Evolutionary conservation across 2,797 vertebrate species (phyloP).

Genomic region (Leptatherina wallacei): DNA sequence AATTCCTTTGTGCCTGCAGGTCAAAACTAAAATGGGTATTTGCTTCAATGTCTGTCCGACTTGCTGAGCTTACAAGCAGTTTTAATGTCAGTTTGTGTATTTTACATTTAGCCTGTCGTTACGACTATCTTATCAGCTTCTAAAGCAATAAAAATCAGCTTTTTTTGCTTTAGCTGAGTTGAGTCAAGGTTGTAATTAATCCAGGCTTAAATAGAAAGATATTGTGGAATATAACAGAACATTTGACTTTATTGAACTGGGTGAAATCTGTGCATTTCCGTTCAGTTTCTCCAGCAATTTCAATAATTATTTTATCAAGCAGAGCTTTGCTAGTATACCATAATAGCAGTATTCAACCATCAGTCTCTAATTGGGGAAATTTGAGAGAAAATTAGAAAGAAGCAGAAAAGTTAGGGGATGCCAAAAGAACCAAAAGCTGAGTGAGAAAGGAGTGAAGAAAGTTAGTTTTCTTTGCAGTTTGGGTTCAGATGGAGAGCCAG

Average conservation of each 20-base stretch:
- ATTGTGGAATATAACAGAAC: neutral
- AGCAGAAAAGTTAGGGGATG: conserved; percentile 28
- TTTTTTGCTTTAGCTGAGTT: conserved; percentile 23
- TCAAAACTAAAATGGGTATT: conserved; percentile 4
- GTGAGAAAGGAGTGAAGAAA: conserved; percentile 27
- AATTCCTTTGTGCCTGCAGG: neutral
- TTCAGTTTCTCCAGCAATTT: conserved; percentile 18
- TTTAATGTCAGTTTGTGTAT: conserved; percentile 16
- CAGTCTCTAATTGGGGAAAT: conserved; percentile 15
- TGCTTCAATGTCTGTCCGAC: conserved; percentile 4
- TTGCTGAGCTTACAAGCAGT: conserved; percentile 2
- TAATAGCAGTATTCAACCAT: conserved; percentile 18
- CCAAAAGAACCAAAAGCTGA: conserved; percentile 36
- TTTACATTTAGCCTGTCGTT: conserved; percentile 4
- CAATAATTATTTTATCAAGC: conserved; percentile 10
- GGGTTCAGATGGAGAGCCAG: conserved; percentile 46
- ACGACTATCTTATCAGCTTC: conserved; percentile 12
- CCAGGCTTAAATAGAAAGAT: conserved; percentile 8
- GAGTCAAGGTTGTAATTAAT: conserved; percentile 51
- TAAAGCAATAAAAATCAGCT: conserved; percentile 13
- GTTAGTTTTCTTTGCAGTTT: conserved; percentile 29
- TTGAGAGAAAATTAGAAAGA: conserved; percentile 33
- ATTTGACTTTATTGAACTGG: neutral
- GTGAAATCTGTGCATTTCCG: neutral
- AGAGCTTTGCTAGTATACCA: conserved; percentile 17